Base-by-base conservation (phyloP, 1,140 invertebrate species). In the Caenorhabditis latens region DNA sequence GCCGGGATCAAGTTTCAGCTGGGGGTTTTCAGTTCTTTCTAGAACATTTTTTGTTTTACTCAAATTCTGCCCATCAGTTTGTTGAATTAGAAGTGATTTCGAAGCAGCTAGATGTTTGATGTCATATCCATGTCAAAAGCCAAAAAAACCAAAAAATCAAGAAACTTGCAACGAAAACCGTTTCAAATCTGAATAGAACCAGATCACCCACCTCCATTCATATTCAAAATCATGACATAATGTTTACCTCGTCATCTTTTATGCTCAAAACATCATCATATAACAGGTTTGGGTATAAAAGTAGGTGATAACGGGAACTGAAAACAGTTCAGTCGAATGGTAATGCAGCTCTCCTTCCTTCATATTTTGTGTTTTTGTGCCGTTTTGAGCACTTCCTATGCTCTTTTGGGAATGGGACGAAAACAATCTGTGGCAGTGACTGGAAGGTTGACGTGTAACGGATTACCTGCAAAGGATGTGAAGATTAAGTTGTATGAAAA, bases 401-500 rank as follows among this genome's bases (percentile, higher is more conserved):
- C 85, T 61, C 75, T 86, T 9, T 21, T 86, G 2, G 85, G 85
- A 40, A 48, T 86, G 4, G 85, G 85, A 79, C 58, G 85, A 43
- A 83, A 79, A 11, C 90, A 91, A 84, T 87, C 84, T 16, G 87
- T 89, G 40, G 88, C 88, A 14, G 90, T 91, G 21, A 85, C 87
- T 43, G 91, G 91, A 61, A 67, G 79, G 21, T 82, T 91, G 13
- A 87, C 88, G 16, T 91, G 91, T 63, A 86, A 92, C 79, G 90
- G 89, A 58, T 79, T 85, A 40, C 90, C 90, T 14, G 83, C 87
- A 32, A 79, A 84, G 9, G 79, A 86, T 43, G 86, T 90, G 7
- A 91, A 92, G 84, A 85, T 91, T 40, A 91, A 92, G 86, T 55
- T 92, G 57, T 91, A 91, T 82, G 91, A 92, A 82, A 90, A 84